Evolutionary conservation across 2,113 vertebrate genomes (phyloP), one percentile per base, ranked within the genome.

Genomic region (Archocentrus centrarchus): DNA sequence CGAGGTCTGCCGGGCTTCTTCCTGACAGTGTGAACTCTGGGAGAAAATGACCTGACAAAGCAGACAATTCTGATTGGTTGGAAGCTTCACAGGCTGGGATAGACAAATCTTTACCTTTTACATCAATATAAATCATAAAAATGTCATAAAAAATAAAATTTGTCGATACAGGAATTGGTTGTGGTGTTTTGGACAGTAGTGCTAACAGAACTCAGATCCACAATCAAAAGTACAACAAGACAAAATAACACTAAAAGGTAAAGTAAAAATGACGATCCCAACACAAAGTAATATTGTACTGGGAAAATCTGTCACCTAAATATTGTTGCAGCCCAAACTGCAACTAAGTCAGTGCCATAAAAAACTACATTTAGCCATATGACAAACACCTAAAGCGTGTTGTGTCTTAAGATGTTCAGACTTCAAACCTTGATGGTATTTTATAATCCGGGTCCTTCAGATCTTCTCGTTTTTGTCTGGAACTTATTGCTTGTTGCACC

Each of bases 371-470:
- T 20, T 32, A 24, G 24, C 66, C 10, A 50, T 3, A 50, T 70
- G 22, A 50, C 41, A 70, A 70, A 70, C 9, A 15, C 50, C 44
- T 20, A 30, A 6, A 73, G 27, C 53, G 50, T 73, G 24, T 32
- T 13, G 24, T 53, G 50, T 11, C 17, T 53, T 53, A 53, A 73
- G 30, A 50, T 32, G 24, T 24, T 73, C 11, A 7, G 11, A 18
- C 20, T 53, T 32, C 66, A 30, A 1, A 90, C 91, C 89, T 87
- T 2, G 80, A 32, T 1, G 64, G 24, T 0, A 82, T 82, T 8
- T 82, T 59, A 27, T 35, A 86, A 39, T 87, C 88, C 0, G 86
- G 86, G 7, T 92, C 91, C 47, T 50, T 83, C 50, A 41, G 66
- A 11, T 83, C 62, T 17, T 75, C 77, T 63, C 8, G 59, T 22